A percentile compares a stretch with the other conserved stretches of the same genome.
These are phyloP conservation scores for Mus spicilegus DNA, from an alignment of 2,113 vertebrate genomes.

Conservation along the genomic window DNA sequence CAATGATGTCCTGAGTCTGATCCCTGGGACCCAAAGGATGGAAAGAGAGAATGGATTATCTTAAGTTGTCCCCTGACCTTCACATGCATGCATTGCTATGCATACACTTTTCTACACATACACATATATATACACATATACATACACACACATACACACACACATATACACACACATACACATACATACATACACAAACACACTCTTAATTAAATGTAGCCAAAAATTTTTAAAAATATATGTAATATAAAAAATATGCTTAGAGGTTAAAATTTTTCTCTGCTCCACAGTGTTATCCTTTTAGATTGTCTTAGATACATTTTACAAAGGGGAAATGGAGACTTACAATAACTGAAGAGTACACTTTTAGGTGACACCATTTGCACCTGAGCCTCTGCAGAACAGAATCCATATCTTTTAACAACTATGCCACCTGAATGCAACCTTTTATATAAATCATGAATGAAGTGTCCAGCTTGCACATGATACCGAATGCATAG, in stretches of 20 bases:
- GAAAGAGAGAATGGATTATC: neutral
- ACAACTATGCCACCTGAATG: neutral
- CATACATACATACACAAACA: neutral
- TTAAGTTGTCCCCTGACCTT: neutral
- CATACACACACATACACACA: neutral
- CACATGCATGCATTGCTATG: neutral
- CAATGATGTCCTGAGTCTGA: no score
- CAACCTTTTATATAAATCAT: slow-evolving; percentile 22
- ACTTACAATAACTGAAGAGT: neutral
- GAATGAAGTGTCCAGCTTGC: slow-evolving; percentile 8
- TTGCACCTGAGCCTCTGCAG: neutral
- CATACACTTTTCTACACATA: neutral
- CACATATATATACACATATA: neutral
- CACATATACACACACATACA: neutral
- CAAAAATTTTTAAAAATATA: neutral
- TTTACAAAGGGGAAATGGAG: neutral
- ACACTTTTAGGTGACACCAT: neutral
- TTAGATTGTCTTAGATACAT: neutral
- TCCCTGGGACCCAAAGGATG: neutral
- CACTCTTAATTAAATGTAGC: neutral
- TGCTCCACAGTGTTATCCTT: neutral
- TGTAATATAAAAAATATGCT: neutral
- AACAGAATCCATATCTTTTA: neutral
- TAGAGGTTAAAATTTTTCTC: neutral
- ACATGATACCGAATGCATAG: neutral